Percentiles rank a stretch among this genome's conserved stretches.
Conservation (phyloP, 2,888 invertebrate species). For the Candidula unifasciata region DNA sequence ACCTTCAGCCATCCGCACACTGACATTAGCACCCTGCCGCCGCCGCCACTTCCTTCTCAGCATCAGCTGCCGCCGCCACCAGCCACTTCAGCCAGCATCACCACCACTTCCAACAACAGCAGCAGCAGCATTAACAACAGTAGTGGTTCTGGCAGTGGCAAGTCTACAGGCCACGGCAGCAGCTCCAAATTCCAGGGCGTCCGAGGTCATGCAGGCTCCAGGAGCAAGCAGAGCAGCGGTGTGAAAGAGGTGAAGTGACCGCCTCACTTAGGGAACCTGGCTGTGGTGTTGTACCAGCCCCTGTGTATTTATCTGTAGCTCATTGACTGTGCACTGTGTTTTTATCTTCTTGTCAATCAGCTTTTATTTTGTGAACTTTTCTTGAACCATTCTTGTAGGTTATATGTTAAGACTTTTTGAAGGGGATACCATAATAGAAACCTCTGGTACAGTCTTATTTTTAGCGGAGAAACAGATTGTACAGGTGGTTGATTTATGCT, state of each 20-base stretch:
- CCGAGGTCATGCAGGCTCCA: slow-evolving; percentile 29
- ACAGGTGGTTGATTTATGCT: neutral
- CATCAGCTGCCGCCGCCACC: slow-evolving; percentile 16
- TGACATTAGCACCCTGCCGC: slow-evolving; percentile 29
- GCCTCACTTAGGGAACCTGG: slow-evolving; percentile 35
- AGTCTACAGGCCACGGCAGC: slow-evolving; percentile 29
- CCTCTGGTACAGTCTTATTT: slow-evolving; percentile 13
- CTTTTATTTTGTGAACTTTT: slow-evolving; percentile 17
- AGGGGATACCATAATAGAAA: neutral
- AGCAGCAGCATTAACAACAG: slow-evolving; percentile 22
- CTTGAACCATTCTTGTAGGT: neutral
- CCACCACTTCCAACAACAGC: slow-evolving; percentile 44
- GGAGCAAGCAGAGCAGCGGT: slow-evolving; percentile 45
- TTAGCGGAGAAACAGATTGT: neutral
- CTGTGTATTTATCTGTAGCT: neutral
- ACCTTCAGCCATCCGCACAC: slow-evolving; percentile 38
- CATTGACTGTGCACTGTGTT: neutral
- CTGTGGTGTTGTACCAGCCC: neutral
- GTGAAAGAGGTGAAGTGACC: slow-evolving; percentile 47
- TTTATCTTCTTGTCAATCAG: slow-evolving; percentile 12
- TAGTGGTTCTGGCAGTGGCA: slow-evolving; percentile 36
- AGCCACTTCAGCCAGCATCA: neutral
- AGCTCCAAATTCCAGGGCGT: slow-evolving; percentile 44
- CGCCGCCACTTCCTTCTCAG: slow-evolving; percentile 40
- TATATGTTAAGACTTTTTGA: neutral